Base-by-base conservation (phyloP, 2,113 vertebrate genomes). In the Xenus cinereus region DNA sequence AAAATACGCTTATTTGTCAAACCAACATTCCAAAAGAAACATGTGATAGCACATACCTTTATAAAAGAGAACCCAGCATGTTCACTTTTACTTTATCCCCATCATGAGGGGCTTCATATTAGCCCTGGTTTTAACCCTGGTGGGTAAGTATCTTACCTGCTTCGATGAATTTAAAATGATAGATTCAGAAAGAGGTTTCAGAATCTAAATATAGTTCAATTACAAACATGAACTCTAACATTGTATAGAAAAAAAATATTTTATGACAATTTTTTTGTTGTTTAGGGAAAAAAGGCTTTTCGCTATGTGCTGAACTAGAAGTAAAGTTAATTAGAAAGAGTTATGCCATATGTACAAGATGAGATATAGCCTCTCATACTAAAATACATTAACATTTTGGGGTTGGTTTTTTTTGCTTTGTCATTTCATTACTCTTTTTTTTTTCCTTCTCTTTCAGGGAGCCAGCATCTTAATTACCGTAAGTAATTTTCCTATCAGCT, bases 31-130 rank as follows among this genome's bases (percentile, higher is more conserved):
- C 88, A 96, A 95, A 96, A 91, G 93, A 67, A 86, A 83, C 89
- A 96, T 56, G 89, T 96, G 92, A 86, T 82, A 81, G 35, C 88
- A 30, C 63, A 85, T 93, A 39, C 62, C 91, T 85, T 78, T 98
- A 97, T 97, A 97, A 96, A 96, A 94, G 68, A 80, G 57, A 89
- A 79, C 26, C 14, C 73, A 32, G 14, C 48, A 24, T 14, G 4
- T 86, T 94, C 71, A 95, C 27, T 73, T 87, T 89, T 93, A 87
- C 81, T 95, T 90, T 84, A 56, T 45, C 39, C 4, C 81, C 96
- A 98, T 68, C 83, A 98, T 98, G 96, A 97, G 76, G 66, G 88
- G 14, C 26, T 89, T 92, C 68, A 77, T 95, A 82, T 83, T 97
- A 74, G 91, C 93, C 83, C 69, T 98, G 81, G 18, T 80, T 92